These are phyloP conservation scores for Mustela lutreola DNA, from an alignment of 2,113 vertebrate species.

Conservation along the genomic window DNA sequence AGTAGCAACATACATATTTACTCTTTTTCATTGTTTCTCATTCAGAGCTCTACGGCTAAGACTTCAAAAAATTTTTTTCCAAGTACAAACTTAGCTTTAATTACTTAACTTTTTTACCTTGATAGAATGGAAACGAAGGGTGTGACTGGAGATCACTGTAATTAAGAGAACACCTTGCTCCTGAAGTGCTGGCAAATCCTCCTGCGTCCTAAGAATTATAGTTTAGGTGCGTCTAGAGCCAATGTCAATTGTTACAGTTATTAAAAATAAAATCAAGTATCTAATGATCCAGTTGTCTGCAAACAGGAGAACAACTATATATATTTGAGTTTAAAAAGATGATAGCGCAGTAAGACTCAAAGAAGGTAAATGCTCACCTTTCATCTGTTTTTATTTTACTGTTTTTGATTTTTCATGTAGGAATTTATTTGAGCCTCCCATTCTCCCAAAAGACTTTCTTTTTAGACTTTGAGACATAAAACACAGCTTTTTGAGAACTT, in stretches of 20 bases:
- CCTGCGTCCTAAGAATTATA: background rate
- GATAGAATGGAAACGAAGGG: background rate
- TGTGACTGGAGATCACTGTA: background rate
- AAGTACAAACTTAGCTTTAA: background rate
- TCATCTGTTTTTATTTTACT: background rate
- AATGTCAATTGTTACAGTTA: background rate
- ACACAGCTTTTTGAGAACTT: background rate
- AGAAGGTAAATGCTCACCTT: background rate
- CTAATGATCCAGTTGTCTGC: background rate
- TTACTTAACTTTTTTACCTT: slow-evolving; percentile 2
- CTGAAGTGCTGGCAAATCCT: background rate
- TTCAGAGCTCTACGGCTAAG: background rate
- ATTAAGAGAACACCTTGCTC: background rate
- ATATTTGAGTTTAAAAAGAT: background rate
- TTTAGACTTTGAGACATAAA: background rate
- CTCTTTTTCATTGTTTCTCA: slow-evolving; percentile 13
- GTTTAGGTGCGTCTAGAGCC: background rate
- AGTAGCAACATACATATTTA: background rate
- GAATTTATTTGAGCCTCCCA: background rate
- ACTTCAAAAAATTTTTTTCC: background rate
- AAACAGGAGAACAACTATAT: background rate
- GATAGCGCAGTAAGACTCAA: background rate
- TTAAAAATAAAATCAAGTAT: slow-evolving; percentile 27
- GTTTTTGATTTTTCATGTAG: background rate
- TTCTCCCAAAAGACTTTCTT: background rate